Conservation (phyloP, 2,113 vertebrate species). For the Galbula dea region DNA sequence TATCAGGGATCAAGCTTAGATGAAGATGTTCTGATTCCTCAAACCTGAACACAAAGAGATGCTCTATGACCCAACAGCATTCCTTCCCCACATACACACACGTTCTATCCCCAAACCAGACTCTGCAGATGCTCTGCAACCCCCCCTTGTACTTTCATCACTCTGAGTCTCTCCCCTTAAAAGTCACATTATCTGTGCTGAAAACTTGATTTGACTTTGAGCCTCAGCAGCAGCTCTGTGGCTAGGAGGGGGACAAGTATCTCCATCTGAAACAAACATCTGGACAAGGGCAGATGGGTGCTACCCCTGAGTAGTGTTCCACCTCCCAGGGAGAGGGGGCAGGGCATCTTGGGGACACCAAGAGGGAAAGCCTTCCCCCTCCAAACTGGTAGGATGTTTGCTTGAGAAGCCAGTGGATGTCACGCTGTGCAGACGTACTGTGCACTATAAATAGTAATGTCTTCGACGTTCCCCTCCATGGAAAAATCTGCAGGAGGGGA, state of each 20-base stretch:
- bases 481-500: constrained; percentile 55
- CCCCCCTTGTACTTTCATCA: background rate
- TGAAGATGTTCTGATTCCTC: background rate
- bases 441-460: constrained; percentile 67
- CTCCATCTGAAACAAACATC: background rate
- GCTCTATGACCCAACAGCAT: fast-evolving
- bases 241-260: background rate
- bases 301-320: background rate
- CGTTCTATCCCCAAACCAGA: background rate
- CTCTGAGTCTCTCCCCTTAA: background rate
- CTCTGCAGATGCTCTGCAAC: background rate
- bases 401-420: background rate
- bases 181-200: background rate
- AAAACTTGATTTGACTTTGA: background rate
- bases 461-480: constrained; percentile 12
- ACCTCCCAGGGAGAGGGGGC: background rate
- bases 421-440: constrained; percentile 46
- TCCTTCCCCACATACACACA: fast-evolving
- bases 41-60: background rate
- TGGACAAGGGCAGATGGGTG: background rate
- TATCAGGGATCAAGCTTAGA: background rate
- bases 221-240: fast-evolving
- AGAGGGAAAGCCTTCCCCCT: background rate
- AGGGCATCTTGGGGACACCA: background rate
- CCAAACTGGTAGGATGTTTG: constrained; percentile 5